These are phyloP conservation scores for Tillus elongatus DNA, from an alignment of 2,888 invertebrate species.

Conservation along the genomic window DNA sequence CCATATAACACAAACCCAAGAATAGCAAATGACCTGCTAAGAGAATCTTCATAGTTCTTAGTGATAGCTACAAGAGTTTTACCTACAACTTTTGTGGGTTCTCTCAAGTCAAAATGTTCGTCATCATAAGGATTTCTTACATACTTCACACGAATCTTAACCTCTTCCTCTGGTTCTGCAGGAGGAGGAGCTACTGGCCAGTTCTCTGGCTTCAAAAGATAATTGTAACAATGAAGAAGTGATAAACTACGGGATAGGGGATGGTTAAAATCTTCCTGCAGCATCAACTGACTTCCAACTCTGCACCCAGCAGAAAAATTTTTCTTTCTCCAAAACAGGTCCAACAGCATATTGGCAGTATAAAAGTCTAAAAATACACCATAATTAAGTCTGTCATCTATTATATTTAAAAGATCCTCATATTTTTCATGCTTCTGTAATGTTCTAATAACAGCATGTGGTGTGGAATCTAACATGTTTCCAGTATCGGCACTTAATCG, in stretches of 20 bases:
- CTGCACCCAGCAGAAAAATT: slow-evolving; percentile 65
- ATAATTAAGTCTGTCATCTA: slow-evolving; percentile 76
- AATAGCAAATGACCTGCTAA: slow-evolving; percentile 43
- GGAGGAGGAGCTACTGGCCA: slow-evolving; percentile 40
- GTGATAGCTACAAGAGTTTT: slow-evolving; percentile 66
- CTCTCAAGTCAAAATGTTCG: slow-evolving; percentile 79
- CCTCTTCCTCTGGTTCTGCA: slow-evolving; percentile 36
- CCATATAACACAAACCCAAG: slow-evolving; percentile 39
- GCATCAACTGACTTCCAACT: slow-evolving; percentile 70
- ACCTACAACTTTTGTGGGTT: slow-evolving; percentile 63
- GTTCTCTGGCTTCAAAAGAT: slow-evolving; percentile 47
- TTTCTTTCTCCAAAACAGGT: slow-evolving; percentile 61
- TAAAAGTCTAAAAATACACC: slow-evolving; percentile 86
- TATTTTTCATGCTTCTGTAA: slow-evolving; percentile 47
- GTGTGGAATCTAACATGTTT: slow-evolving; percentile 67
- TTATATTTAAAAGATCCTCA: slow-evolving; percentile 59
- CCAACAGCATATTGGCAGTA: slow-evolving; percentile 69
- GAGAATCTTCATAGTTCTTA: slow-evolving; percentile 44
- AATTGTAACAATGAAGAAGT: slow-evolving; percentile 67
- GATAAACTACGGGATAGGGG: slow-evolving; percentile 59
- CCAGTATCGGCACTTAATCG: slow-evolving; percentile 62
- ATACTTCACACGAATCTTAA: slow-evolving; percentile 60
- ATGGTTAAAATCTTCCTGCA: slow-evolving; percentile 79
- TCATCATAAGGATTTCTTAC: slow-evolving; percentile 78
- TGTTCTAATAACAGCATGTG: slow-evolving; percentile 67